Conservation (phyloP, 92 coral and sea anemone species). For the Umimayanthus chanpuru region DNA sequence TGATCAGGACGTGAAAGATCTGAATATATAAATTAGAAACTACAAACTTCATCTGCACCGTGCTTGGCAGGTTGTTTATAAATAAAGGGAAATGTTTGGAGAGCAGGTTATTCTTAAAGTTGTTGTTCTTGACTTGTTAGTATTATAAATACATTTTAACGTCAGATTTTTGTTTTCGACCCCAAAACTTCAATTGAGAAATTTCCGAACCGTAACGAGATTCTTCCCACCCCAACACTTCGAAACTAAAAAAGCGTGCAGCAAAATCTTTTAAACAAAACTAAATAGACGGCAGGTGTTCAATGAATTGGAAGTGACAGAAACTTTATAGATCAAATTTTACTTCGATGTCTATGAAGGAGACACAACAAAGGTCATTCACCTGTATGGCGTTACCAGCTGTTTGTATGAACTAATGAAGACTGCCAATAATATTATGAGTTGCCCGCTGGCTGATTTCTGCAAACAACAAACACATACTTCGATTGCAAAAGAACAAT, state of each 20-base stretch:
- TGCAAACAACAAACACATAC: neutral
- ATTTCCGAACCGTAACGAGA: too few species aligned
- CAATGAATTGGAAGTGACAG: too few species aligned
- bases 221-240: too few species aligned
- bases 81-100: neutral
- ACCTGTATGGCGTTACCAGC: neutral
- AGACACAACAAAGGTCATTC: neutral
- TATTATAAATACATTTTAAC: neutral
- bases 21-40: neutral
- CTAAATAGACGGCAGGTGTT: too few species aligned
- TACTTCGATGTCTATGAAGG: neutral
- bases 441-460: neutral
- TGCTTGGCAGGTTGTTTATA: neutral
- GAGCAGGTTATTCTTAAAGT: neutral
- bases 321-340: too few species aligned
- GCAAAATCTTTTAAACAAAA: too few species aligned
- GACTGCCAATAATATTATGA: neutral
- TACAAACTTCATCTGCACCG: neutral
- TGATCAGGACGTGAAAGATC: neutral
- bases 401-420: neutral
- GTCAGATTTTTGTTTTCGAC: neutral
- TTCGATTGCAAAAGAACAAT: neutral
- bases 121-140: too few species aligned
- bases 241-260: too few species aligned
- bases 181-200: too few species aligned